Base-by-base conservation (phyloP, 2,888 invertebrate species). In the Agrotis exclamationis region DNA sequence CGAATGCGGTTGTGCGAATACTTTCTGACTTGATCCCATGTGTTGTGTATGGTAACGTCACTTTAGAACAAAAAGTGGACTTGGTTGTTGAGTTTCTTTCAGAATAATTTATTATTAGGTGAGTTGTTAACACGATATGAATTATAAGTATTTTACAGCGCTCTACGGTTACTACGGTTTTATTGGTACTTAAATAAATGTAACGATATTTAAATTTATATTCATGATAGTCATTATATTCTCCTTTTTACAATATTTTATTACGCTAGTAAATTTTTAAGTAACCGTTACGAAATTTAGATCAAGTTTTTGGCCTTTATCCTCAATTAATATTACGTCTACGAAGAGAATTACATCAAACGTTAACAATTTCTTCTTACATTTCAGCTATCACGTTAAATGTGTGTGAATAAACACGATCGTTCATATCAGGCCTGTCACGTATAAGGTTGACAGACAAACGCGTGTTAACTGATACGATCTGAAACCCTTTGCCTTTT, bases 1-100 rank as follows among this genome's bases (percentile, higher is more conserved):
- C 76, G 79, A 79, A 84, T 85, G 79, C 79, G 80, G 78, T 72
- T 78, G 70, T 82, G 80, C 74, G 78, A 79, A 67, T 66, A 74
- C 73, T 82, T 83, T 76, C 63, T 70, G 74, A 80, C 76, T 76
- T 63, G 58, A 73, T 67, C 60, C 51, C 74, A 76, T 80, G 86
- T 82, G 78, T 70, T 76, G 78, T 82, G 81, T 79, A 65, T 73
- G 64, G 48, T 65, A 76, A 74, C 69, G 59, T 70, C 62, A 67
- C 67, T 76, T 63, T 58, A 73, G 70, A 74, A 73, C 56, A 70
- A 58, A 70, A 68, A 72, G 77, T 85, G 82, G 70, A 80, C 82
- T 78, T 67, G 48, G 24, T 57, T 73, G 20, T 58, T 50, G 24
- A 4, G 53, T 70, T 66, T 33, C 39, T 50, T 45, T 53, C 56